A percentile compares a stretch with the other conserved stretches of the same genome.
Conservation (phyloP, 2,888 invertebrate species). For the Agonum fuliginosum region DNA sequence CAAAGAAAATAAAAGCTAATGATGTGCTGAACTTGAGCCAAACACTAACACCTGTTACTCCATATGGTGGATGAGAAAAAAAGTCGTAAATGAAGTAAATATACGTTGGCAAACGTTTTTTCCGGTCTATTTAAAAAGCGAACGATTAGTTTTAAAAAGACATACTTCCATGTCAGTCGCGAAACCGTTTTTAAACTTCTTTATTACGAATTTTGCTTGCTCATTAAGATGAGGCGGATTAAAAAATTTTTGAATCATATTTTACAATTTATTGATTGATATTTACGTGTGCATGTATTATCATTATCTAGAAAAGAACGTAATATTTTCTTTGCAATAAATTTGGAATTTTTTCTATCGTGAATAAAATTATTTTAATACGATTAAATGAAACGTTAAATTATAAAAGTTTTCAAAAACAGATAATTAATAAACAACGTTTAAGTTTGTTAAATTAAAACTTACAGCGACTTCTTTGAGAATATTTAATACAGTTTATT, state of each 20-base stretch:
- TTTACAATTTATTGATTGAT: no score
- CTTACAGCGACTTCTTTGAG: no score
- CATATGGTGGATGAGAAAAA: conserved; percentile 52
- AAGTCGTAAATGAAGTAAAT: conserved; percentile 47
- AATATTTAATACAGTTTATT: background rate
- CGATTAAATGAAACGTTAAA: no score
- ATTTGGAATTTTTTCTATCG: no score
- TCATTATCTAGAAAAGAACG: no score
- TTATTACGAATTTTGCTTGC: background rate
- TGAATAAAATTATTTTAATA: no score
- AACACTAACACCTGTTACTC: conserved; percentile 51
- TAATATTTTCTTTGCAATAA: no score
- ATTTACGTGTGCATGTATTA: no score
- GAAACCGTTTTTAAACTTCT: background rate
- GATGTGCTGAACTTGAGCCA: conserved; percentile 37
- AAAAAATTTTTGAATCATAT: no score
- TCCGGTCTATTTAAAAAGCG: conserved; percentile 43
- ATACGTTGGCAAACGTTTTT: conserved; percentile 53
- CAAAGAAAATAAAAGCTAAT: conserved; percentile 43
- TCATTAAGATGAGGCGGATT: background rate
- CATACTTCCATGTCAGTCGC: conserved; percentile 37
- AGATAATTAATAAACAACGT: no score
- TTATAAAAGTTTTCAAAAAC: no score
- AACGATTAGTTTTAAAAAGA: conserved; percentile 27
- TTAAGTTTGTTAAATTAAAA: no score